phyloP scores from a whole-genome alignment of 2,113 vertebrate species.

The Syngnathus typhle region DNA sequence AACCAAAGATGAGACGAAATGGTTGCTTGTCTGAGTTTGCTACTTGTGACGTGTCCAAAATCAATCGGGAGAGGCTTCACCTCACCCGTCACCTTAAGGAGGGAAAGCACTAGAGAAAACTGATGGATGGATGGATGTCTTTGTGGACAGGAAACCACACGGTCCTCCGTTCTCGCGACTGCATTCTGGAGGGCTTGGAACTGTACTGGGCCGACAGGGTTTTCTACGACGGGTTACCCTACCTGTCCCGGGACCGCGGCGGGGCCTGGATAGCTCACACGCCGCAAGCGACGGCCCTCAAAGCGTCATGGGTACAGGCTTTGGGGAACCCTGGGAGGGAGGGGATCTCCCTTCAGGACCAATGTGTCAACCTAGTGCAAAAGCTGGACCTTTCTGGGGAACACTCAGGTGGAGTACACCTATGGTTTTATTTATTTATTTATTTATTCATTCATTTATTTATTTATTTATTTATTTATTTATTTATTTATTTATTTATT shows the following conservation, averaged over 20 bases:
- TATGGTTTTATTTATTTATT: background rate
- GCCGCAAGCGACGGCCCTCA: conserved; percentile 1
- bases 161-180: conserved; percentile 1
- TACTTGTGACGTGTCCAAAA: too few relatives aligned
- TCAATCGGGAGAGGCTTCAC: too few relatives aligned
- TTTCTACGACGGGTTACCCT: background rate
- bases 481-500: background rate
- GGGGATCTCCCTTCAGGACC: background rate
- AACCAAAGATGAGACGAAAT: background rate
- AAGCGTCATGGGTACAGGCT: background rate
- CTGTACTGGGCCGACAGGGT: background rate
- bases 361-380: conserved; percentile 2
- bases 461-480: background rate
- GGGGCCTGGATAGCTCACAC: conserved; percentile 1
- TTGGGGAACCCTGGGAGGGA: background rate
- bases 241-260: background rate
- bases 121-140: background rate
- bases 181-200: background rate
- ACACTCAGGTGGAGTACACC: background rate
- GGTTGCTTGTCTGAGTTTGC: background rate
- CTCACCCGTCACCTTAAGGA: too few relatives aligned
- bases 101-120: too few relatives aligned
- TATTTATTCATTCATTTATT: background rate
- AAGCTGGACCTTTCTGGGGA: conserved; percentile 3
- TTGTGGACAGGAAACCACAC: conserved; percentile 1